Evolutionary conservation across 2,797 vertebrate species (phyloP).

Genomic region (Xerus rutilus): DNA sequence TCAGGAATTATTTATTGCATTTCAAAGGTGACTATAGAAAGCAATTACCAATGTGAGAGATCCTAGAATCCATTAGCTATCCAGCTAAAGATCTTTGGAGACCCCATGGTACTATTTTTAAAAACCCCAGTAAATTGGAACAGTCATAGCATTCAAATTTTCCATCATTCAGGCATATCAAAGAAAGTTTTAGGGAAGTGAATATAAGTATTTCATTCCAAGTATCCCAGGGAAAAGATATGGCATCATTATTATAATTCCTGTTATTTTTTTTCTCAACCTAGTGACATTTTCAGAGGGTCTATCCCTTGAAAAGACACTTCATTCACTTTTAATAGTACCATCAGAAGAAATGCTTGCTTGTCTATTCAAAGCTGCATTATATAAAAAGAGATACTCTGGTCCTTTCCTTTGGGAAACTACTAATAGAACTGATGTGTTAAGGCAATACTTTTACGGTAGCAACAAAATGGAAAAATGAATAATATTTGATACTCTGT

Average conservation of each 20-base stretch:
- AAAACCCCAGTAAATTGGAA: background rate
- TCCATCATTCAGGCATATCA: background rate
- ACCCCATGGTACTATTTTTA: slow-evolving; percentile 17
- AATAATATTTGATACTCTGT: background rate
- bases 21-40: slow-evolving; percentile 49
- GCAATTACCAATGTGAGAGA: background rate
- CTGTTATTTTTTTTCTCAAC: background rate
- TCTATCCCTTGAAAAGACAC: background rate
- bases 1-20: slow-evolving; percentile 39
- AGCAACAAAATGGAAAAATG: background rate
- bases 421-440: background rate
- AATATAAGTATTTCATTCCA: background rate
- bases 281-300: background rate
- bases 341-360: background rate
- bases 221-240: background rate
- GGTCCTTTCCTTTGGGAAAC: slow-evolving; percentile 26
- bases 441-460: background rate
- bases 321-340: background rate
- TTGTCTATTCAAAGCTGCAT: background rate
- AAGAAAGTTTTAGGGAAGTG: background rate
- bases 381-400: background rate
- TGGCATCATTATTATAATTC: background rate
- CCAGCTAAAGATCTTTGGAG: background rate
- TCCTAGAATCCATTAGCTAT: background rate
- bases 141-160: slow-evolving; percentile 1